Evolutionary conservation across 2,113 vertebrate genomes (phyloP), one percentile per base, ranked within the genome.

Genomic region (Arizona elegans): DNA sequence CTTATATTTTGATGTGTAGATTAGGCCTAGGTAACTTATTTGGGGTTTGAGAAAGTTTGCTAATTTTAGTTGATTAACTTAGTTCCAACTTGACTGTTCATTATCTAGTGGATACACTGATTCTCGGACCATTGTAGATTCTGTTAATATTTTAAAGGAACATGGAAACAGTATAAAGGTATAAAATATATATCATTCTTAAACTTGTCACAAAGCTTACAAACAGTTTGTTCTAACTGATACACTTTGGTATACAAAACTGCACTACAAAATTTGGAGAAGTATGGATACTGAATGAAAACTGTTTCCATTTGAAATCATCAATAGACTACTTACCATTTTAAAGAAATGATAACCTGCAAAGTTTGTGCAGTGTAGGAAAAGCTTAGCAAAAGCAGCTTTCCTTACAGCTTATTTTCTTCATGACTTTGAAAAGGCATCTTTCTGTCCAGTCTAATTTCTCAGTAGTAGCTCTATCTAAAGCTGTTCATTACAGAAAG

Each of bases 331-430:
- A 87, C 94, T 94, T 91, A 38, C 70, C 86, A 94, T 95, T 95
- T 90, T 88, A 91, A 95, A 95, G 70, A 92, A 93, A 95, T 97
- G 95, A 94, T 96, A 92, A 47, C 56, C 70, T 91, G 87, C 65
- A 15, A 87, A 93, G 89, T 95, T 97, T 97, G 58, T 96, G 94
- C 93, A 91, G 92, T 0, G 1, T 94, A 92, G 17, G 94, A 89
- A 65, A 95, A 97, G 95, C 88, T 53, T 95, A 62, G 43, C 1
- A 1, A 93, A 95, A 87, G 90, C 93, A 59, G 92, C 54, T 38
- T 94, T 65, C 21, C 86, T 21, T 89, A 58, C 53, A 53, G 86
- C 87, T 89, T 0, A 0, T 65, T 88, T 94, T 93, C 54, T 94
- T 92, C 89, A 75, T 75, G 56, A 19, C 88, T 52, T 52, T 95